A percentile compares a stretch with the other conserved stretches of the same genome.
Conservation (phyloP, 1,140 invertebrate genomes). For the Geopemphigus sp. region DNA sequence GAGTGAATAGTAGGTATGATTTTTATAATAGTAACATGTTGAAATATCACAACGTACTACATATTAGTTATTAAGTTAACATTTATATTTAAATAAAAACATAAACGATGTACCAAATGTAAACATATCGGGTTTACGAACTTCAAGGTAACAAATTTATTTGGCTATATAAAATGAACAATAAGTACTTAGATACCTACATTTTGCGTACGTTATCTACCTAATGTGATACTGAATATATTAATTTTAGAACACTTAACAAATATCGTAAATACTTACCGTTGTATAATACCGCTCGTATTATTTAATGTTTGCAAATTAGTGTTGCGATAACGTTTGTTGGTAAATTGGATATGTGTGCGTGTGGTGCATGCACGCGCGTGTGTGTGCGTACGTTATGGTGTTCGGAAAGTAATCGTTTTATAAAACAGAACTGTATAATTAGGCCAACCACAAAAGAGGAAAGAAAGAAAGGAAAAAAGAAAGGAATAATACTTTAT, state of each 20-base stretch:
- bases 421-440: not conserved
- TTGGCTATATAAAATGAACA: not conserved
- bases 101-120: no score
- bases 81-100: no score
- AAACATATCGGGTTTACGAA: not conserved
- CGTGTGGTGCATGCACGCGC: no score
- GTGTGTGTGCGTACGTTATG: no score
- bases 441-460: slow-evolving; percentile 24
- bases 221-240: not conserved
- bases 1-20: no score
- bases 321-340: not conserved
- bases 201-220: not conserved
- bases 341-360: not conserved
- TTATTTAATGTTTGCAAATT: slow-evolving; percentile 11
- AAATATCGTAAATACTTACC: not conserved
- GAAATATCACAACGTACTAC: no score
- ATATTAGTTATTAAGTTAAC: no score
- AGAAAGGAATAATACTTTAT: no score
- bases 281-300: not conserved
- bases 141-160: not conserved
- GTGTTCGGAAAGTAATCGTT: not conserved
- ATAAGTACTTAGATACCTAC: not conserved
- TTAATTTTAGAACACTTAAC: not conserved
- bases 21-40: no score
- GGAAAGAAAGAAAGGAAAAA: no score